These are phyloP conservation scores for Drosophila mauritiana DNA, from an alignment of 1,140 invertebrate genomes.

Conservation along the genomic window DNA sequence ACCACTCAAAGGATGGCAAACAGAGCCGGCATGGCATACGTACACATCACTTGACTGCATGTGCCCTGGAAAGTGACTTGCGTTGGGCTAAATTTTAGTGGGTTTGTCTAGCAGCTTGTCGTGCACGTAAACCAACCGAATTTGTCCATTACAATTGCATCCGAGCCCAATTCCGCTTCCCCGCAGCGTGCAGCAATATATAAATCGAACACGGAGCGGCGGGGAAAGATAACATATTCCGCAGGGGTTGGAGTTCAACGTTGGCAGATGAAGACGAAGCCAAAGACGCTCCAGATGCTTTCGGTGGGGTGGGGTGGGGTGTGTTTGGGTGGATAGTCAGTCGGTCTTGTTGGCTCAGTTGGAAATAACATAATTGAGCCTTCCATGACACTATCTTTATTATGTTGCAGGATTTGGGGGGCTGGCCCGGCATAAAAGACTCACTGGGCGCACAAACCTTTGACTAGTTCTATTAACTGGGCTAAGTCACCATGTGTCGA, in stretches of 20 bases:
- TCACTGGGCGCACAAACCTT: neutral
- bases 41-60: slow-evolving; percentile 32
- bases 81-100: neutral
- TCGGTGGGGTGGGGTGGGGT: no score
- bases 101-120: slow-evolving; percentile 21
- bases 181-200: slow-evolving; percentile 29
- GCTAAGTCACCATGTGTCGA: neutral
- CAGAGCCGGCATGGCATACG: slow-evolving; percentile 2
- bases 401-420: neutral
- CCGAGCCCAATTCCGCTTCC: slow-evolving; percentile 25
- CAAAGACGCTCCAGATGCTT: neutral
- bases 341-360: slow-evolving; percentile 1
- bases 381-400: slow-evolving; percentile 5
- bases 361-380: slow-evolving; percentile 8
- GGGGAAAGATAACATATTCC: slow-evolving; percentile 14
- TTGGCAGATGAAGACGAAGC: slow-evolving; percentile 4
- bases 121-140: slow-evolving; percentile 44
- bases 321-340: no score
- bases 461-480: neutral
- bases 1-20: slow-evolving; percentile 36
- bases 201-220: slow-evolving; percentile 22
- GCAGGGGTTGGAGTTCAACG: slow-evolving; percentile 16
- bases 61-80: slow-evolving; percentile 26
- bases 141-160: slow-evolving; percentile 44
- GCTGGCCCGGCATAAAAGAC: neutral